Conservation (phyloP, 2,797 vertebrate genomes). For the Nasua narica region DNA sequence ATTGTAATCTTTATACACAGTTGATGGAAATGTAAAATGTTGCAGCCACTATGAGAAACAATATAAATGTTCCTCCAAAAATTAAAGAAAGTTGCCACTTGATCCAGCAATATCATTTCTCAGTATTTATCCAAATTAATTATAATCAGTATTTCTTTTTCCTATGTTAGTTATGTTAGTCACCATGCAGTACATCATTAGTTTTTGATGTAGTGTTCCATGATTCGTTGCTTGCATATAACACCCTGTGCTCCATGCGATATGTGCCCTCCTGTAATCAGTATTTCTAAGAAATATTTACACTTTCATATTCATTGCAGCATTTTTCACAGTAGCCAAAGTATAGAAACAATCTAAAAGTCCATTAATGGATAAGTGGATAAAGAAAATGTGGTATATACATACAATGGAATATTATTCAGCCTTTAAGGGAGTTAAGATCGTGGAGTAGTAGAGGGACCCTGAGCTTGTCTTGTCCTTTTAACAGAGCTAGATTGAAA, state of each 20-base stretch:
- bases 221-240: no score
- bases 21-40: background rate
- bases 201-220: no score
- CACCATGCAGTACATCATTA: no score
- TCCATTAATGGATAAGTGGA: background rate
- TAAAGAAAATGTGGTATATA: background rate
- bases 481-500: background rate
- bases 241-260: no score
- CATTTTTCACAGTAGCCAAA: background rate
- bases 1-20: background rate
- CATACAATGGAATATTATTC: background rate
- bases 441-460: background rate
- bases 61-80: background rate
- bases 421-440: background rate
- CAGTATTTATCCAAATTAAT: background rate
- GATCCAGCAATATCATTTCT: background rate
- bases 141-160: background rate
- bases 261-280: no score
- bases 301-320: background rate
- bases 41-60: background rate
- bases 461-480: background rate
- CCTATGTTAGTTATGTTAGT: no score
- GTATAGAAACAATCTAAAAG: background rate
- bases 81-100: background rate
- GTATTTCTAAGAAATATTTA: background rate